A percentile compares a stretch with the other conserved stretches of the same genome.
Evolutionary conservation across 2,113 vertebrate genomes (phyloP).

Genomic region (Centropus bengalensis): DNA sequence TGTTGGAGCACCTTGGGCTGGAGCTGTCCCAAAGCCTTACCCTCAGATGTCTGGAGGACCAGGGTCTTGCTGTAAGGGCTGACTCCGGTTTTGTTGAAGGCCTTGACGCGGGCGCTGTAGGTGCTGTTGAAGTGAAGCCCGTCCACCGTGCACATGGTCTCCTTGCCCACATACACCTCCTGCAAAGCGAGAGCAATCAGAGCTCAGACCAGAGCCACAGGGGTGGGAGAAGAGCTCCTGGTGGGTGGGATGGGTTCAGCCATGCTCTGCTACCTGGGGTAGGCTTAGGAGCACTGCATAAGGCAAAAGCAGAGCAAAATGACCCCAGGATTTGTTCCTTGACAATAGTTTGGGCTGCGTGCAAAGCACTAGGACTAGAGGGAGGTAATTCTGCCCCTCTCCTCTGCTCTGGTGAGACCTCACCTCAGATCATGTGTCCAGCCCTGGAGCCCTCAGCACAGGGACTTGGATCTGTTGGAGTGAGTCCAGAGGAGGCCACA

Average conservation of each 20-base stretch:
- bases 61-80: slow-evolving; percentile 98
- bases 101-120: slow-evolving; percentile 93
- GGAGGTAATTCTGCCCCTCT: too few species aligned
- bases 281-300: accelerated
- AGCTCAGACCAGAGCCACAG: not conserved
- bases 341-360: not conserved
- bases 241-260: accelerated
- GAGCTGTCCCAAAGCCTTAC: slow-evolving; percentile 77
- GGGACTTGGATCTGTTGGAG: too few species aligned
- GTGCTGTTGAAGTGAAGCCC: slow-evolving; percentile 99
- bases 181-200: slow-evolving; percentile 52
- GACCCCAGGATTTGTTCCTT: not conserved
- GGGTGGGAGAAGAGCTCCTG: not conserved
- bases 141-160: slow-evolving; percentile 98
- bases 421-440: too few species aligned
- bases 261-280: not conserved
- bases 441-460: too few species aligned
- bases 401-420: too few species aligned
- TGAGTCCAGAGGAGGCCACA: too few species aligned
- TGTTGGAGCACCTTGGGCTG: not conserved
- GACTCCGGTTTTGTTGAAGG: slow-evolving; percentile 94
- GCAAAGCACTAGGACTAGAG: too few species aligned
- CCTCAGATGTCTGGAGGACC: slow-evolving; percentile 96
- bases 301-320: accelerated
- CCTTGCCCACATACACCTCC: slow-evolving; percentile 98